Evolutionary conservation across 2,797 vertebrate genomes (phyloP).

Genomic region (Heliangelus exortis): DNA sequence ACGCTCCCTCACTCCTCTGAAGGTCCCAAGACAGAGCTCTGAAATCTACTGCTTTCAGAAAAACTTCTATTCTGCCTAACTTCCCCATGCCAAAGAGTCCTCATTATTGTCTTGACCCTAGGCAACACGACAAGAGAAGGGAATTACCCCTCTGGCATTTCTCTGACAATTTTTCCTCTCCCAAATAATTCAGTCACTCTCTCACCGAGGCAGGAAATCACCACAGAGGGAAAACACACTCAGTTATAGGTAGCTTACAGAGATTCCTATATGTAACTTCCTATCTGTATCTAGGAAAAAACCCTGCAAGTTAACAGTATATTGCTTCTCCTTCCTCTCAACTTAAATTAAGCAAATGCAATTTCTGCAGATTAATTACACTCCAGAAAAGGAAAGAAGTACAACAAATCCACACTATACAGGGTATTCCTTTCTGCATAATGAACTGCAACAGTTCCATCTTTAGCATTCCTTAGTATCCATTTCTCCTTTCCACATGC

Average conservation of each 20-base stretch:
- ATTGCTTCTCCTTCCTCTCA: background rate
- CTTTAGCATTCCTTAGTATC: background rate
- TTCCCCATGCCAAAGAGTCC: background rate
- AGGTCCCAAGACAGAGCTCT: background rate
- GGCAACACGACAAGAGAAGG: background rate
- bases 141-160: background rate
- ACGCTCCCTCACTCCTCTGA: background rate
- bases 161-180: background rate
- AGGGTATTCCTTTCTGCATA: background rate
- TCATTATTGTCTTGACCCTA: background rate
- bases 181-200: background rate
- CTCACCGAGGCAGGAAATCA: background rate
- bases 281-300: background rate
- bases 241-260: background rate
- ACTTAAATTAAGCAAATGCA: background rate
- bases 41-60: background rate
- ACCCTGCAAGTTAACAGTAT: background rate
- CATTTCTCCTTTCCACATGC: background rate
- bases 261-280: background rate
- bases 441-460: background rate
- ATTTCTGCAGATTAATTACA: background rate
- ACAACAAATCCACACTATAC: background rate
- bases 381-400: background rate
- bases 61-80: background rate
- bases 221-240: background rate